Base-by-base conservation (phyloP, 2,113 vertebrate genomes). In the Rhagologus leucostigma region DNA sequence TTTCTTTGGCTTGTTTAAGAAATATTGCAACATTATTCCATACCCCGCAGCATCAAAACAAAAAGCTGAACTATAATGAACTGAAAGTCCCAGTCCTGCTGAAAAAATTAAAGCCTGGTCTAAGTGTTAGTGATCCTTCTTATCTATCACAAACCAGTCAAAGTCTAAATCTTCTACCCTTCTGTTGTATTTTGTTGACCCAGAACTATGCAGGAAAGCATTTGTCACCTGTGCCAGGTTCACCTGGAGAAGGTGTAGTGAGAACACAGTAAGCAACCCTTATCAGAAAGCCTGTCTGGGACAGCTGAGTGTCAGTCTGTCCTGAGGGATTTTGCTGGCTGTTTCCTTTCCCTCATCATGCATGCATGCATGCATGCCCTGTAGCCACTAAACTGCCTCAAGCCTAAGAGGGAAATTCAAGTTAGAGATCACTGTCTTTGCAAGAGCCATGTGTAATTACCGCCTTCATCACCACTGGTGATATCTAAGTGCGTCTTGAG, bases 11-110 rank as follows among this genome's bases (percentile, higher is more conserved):
- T 76, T 4, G 0, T 67, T 74, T 46, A 80, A 87, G 15, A 71
- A 82, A 82, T 44, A 32, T 3, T 23, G 30, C n/a, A 78, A 37
- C 2, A 4, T 33, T 56, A 39, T 39, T 68, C 11, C 10, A 37
- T 4, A n/a, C 1, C 10, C 37, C 11, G 27, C 4, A 80, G 53
- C 16, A 42, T 7, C 8, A 33, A 77, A 77, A 7, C 13, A 20
- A 52, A 70, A 55, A 42, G 6, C 6, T 35, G 4, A 46, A 13
- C 6, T 53, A 9, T 35, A 68, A 37, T 13, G 29, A 65, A 17
- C 19, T 1, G 0, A 62, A 67, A 13, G 27, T 56, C 16, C 10
- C 16, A 69, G 19, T 6, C 20, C 32, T 1, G 0, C 7, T 29
- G 62, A 60, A 62, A 68, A 59, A 2, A 6, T 47, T 86, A 29